Evolutionary conservation across 2,797 vertebrate species (phyloP), one percentile per base, ranked within the genome.

Genomic region (Lepilemur ruficaudatus): DNA sequence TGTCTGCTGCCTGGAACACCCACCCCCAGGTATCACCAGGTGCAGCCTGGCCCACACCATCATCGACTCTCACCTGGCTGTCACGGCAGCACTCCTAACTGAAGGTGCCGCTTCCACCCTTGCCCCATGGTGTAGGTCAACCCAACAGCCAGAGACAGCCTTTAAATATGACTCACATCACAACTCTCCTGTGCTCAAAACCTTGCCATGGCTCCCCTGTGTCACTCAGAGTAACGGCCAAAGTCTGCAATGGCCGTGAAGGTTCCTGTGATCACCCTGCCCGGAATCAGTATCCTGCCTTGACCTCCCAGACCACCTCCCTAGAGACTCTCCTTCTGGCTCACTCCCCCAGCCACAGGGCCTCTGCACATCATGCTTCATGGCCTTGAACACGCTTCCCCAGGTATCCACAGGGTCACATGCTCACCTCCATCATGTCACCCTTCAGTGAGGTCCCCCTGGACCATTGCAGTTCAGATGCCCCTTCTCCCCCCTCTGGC

Each of bases 231-330:
- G 23, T 61, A n/a, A 61, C 65, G 50, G 22, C 35, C 6, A 12
- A 67, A 85, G 32, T 46, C 57, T 69, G 7, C 28, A 32, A 10
- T 7, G 43, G 76, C 4, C 55, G 3, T 11, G 11, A 72, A 76
- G 25, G 8, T 12, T 28, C 12, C 65, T 38, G 1, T 7, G 30
- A 46, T 67, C n/a, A 22, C 13, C 2, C 22, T 12, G 4, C 20
- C 17, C 15, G 0, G 10, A 76, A 72, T 41, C 0, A 0, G 23
- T 7, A 3, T 30, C 12, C 15, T 7, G 25, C 12, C 18, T 46
- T 84, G 70, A 23, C 35, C 38, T 82, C 22, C 30, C 48, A 35
- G 48, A 18, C 50, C 11, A 4, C 65, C 28, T 65, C n/a, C 92
- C 84, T 57, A 50, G 94, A 61, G 75, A 30, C 7, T 22, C 18